Base-by-base conservation (phyloP, 2,888 invertebrate species). In the Calliscelio sp. region DNA sequence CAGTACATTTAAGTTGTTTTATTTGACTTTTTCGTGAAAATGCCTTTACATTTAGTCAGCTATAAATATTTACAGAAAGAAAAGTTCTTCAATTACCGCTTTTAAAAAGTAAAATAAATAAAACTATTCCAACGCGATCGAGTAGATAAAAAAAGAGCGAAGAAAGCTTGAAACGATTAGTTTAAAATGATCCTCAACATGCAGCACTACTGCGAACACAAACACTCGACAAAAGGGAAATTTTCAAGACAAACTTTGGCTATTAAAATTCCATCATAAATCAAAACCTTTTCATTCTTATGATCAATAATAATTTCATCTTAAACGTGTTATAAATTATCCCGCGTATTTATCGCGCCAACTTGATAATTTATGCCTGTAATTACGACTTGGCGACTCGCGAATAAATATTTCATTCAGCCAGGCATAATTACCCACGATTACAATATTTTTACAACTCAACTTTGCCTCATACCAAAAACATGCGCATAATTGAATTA, bases 271-370 rank as follows among this genome's bases (percentile, higher is more conserved):
- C 25, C 22, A 24, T 24, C 59, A 41, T 61, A 51, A 51, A 66
- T 63, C 63, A 51, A 14, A 51, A 66, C 11, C 44, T 44, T 16
- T 61, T 61, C 18, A 28, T 57, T 49, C 18, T 53, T 32, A 32
- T 18, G 41, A 70, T 55, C 70, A 44, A 55, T 66, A n/a, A n/a
- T n/a, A 66, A 66, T 51, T 66, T 24, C 51, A 46, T 65, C 32
- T 65, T 65, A 65, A 46, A 51, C 35, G 66, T n/a, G 22, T 28
- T 8, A 16, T 35, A 32, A 51, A 66, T 66, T 66, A 49, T 14
- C 18, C 32, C 16, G 6, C 41, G 16, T 24, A 65, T 65, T 49
- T 49, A 49, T 49, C 2, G 32, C 32, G 49, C 24, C 18, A 49
- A 65, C 41, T 65, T 63, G 16, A 63, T 46, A 63, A 63, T 16